Percentiles rank a stretch among this genome's conserved stretches.
Conservation (phyloP, 2,113 vertebrate genomes). For the Hypanus sabinus region DNA sequence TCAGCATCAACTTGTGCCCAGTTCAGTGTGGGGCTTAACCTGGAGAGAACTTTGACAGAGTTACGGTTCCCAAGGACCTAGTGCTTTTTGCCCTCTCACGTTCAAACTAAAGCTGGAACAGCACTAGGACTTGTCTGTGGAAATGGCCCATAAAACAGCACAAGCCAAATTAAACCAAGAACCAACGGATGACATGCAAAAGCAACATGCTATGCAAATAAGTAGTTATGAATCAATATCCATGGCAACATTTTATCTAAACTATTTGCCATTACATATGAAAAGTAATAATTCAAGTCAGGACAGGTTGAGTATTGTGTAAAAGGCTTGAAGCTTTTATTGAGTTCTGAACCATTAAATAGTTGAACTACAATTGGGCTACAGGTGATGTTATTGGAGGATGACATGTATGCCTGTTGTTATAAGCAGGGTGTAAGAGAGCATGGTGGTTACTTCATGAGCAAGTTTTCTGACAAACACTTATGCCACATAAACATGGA, state of each 20-base stretch:
- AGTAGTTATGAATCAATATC: constrained; percentile 4
- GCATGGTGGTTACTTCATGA: background rate
- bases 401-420: background rate
- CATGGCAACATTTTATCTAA: constrained; percentile 23
- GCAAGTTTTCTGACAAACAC: background rate
- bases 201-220: background rate
- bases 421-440: background rate
- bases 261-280: background rate
- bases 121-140: background rate
- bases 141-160: background rate
- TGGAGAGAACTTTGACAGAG: background rate
- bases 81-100: background rate
- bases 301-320: background rate
- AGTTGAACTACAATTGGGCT: background rate
- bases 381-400: background rate
- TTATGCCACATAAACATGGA: background rate
- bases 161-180: background rate
- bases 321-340: background rate
- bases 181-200: background rate
- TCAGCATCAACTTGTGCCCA: background rate
- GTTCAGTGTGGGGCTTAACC: background rate
- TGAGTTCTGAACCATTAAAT: background rate
- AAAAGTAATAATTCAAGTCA: background rate
- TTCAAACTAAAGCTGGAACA: background rate
- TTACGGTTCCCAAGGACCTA: background rate